Percentiles rank a stretch among this genome's conserved stretches.
Conservation (phyloP, 35 echinoderm and acorn worm genomes). For the Ophiothrix spiculata region DNA sequence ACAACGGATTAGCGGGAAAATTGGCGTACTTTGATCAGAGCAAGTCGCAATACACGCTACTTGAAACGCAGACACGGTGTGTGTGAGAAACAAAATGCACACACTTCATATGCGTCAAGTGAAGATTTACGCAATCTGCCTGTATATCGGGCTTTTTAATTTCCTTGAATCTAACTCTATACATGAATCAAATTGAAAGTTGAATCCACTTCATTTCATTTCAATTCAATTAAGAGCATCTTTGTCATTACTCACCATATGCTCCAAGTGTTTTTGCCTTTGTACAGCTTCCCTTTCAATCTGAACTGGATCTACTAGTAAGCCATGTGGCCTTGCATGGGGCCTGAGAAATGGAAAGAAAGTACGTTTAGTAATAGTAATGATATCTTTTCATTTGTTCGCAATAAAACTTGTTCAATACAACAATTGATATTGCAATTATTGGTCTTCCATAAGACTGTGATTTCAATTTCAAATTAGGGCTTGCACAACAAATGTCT, state of each 20-base stretch:
- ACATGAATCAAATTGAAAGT: neutral
- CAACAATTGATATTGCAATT: no score
- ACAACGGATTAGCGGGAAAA: no score
- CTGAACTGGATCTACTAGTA: slow-evolving; percentile 67
- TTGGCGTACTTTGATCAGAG: no score
- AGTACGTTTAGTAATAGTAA: neutral
- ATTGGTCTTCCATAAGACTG: no score
- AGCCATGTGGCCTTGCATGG: slow-evolving; percentile 31
- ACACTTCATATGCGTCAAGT: no score
- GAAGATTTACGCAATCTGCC: no score
- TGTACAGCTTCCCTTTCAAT: slow-evolving; percentile 47
- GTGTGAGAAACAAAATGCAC: no score
- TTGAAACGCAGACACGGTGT: no score
- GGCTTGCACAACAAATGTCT: no score
- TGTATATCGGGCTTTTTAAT: no score
- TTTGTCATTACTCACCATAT: slow-evolving; percentile 59
- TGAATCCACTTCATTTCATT: neutral
- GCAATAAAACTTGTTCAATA: neutral
- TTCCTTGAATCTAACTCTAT: no score
- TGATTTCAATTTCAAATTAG: neutral
- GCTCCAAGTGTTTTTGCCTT: slow-evolving; percentile 65
- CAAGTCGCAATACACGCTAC: no score
- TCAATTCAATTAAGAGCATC: neutral
- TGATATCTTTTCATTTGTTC: neutral
- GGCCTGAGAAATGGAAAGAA: slow-evolving; percentile 18